Conservation (phyloP, 2,797 vertebrate species). For the Kryptopterus vitreolus region DNA sequence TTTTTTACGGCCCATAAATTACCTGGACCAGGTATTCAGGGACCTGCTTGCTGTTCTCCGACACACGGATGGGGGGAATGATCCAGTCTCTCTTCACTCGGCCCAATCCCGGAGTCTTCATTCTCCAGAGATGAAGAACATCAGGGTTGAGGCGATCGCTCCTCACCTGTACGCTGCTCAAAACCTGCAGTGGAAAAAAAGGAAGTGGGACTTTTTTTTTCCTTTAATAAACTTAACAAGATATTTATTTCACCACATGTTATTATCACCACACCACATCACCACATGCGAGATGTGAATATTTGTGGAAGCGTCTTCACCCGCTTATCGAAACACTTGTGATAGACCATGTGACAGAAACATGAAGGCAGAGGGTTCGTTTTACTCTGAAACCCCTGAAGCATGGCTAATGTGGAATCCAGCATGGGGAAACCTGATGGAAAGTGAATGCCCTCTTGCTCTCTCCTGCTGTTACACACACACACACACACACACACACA, state of each 20-base stretch:
- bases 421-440: too few relatives aligned
- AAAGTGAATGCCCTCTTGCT: slow-evolving; percentile 28
- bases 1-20: slow-evolving; percentile 24
- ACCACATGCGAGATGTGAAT: not conserved
- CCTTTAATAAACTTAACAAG: not conserved
- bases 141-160: slow-evolving; percentile 48
- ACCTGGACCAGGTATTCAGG: slow-evolving; percentile 94
- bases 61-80: slow-evolving; percentile 92
- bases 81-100: slow-evolving; percentile 94
- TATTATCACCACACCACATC: too few relatives aligned
- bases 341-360: not conserved
- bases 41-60: slow-evolving; percentile 90
- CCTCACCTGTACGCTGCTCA: slow-evolving; percentile 32
- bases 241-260: not conserved
- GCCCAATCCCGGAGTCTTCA: slow-evolving; percentile 38
- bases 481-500: slow-evolving; percentile 48
- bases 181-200: slow-evolving; percentile 48
- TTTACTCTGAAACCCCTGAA: not conserved
- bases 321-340: not conserved
- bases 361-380: not conserved
- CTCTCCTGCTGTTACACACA: not conserved
- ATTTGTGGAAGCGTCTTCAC: too few relatives aligned
- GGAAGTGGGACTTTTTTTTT: slow-evolving; percentile 8
- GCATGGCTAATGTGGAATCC: slow-evolving; percentile 58
- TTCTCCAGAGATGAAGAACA: slow-evolving; percentile 72